Evolutionary conservation across 2,888 invertebrate species (phyloP), one percentile per base, ranked within the genome.

Genomic region (Cantharis flavilabris): DNA sequence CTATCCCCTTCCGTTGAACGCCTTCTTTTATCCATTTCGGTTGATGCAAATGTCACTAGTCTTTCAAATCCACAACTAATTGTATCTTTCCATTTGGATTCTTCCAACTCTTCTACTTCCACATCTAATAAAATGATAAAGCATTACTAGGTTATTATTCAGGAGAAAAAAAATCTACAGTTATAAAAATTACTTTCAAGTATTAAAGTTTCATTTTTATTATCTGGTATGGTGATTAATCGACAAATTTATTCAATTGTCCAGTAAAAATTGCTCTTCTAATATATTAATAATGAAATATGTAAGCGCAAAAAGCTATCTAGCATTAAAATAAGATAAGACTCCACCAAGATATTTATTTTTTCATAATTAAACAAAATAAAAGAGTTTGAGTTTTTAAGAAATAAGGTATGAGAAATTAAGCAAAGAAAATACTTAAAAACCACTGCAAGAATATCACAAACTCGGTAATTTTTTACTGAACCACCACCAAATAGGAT

Each of bases 1-100:
- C 94, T 92, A 81, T 89, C 88, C 83, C 94, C 95, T 88, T 96
- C 96, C 0, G 94, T 94, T 63, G 96, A 96, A 78, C 96, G 91
- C 76, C 96, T 92, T 85, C 96, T 93, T 89, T 96, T 94, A 87
- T 96, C 97, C 87, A 97, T 91, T 85, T 97, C 97, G 14, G 96
- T 97, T 63, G 97, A 96, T 70, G 97, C 97, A 87, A 97, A 96
- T 77, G 97, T 97, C 82, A 98, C 96, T 84, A 98, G 91, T 82
- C 97, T 94, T 89, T 98, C 98, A 90, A 98, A 98, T 73, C 97
- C 96, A 83, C 95, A 96, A 87, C 95, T 96, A 84, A 97, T 96
- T 83, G 96, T 94, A 88, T 97, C 96, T 88, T 97, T 96, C 97
- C 97, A 97, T 88, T 96, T 95, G 83, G 94, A 93, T 88, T 95